Evolutionary conservation across 2,113 vertebrate genomes (phyloP), one percentile per base, ranked within the genome.

Genomic region (Uria aalge): DNA sequence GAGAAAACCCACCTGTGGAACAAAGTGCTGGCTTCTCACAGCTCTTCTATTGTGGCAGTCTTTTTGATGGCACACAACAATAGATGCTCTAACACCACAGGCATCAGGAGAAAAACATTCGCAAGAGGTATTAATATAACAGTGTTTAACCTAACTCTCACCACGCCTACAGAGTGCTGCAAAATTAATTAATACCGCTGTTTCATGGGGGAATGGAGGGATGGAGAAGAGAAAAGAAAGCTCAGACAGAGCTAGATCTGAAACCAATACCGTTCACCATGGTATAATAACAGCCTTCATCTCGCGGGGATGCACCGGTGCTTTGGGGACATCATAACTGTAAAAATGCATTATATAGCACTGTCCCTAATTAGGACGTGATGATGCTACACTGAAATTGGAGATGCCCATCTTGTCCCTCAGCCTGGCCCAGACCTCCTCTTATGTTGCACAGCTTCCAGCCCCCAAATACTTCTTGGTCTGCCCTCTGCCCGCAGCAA

Each of bases 1-100:
- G 90, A 72, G 69, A 89, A 91, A 96, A 69, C 5, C 32, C 56
- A 91, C 52, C 69, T 56, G 56, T 30, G 57, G 88, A 88, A 74
- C 75, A 85, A 90, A 72, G 52, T 1, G 0, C 32, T 71, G 57
- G 55, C 1, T 92, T 78, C 85, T 85, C 90, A 60, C 6, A 1
- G 56, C 52, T 38, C 50, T 87, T 56, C 36, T 68, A 7, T 34
- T 66, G 50, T 67, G 73, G 66, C 43, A 62, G 47, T 13, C 20
- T 71, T n/a, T 69, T 56, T 68, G 53, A 83, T 68, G 72, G 43
- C 60, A 85, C 43, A 23, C 48, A 87, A 67, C 80, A 91, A 90
- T 12, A 82, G 84, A 38, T 73, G 53, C 36, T 82, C 66, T 43
- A 85, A 64, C 52, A 88, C 74, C 29, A 55, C 2, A 55, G 68